Base-by-base conservation (phyloP, 1,140 invertebrate species). In the Galendromus occidentalis region DNA sequence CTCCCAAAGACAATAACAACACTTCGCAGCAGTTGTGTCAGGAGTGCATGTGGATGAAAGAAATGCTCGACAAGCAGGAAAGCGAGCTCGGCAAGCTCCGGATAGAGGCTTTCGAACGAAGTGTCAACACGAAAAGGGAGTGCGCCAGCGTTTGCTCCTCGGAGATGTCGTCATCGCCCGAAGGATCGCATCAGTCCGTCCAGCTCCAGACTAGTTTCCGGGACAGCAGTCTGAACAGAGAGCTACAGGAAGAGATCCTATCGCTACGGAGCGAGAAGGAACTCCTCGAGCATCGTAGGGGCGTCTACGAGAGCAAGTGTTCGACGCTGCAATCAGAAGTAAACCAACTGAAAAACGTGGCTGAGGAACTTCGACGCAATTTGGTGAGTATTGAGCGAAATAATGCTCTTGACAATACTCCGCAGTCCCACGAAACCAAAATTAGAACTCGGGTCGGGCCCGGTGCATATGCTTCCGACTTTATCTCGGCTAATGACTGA, bases 161-260 rank as follows among this genome's bases (percentile, higher is more conserved):
- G 20, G 51, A 59, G 51, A 59, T 59, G 51, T 29, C 25, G 14
- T 59, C 51, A 4, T 59, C 51, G 12, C 51, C 51, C 2, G 51
- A 59, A 17, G 51, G 51, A 29, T 59, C 51, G 51, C 51, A 59
- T 9, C 51, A 59, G 51, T 59, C 51, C 14, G 51, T 59, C 14
- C 51, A 59, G 22, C 51, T 59, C 25, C 51, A 59, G 25, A 59
- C 51, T 14, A 59, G 51, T 59, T 59, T 59, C 51, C 51, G 51
- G 12, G 51, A 59, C 51, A 33, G 25, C 51, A 59, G 51, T 33
- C 51, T 59, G 25, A 59, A 59, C 33, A 17, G 51, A 0, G 51
- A 59, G 51, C 51, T 59, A 14, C 51, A 59, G 33, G 51, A 59
- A 9, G 51, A 59, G 22, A 59, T 59, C 25, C 51, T 59, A 4